Evolutionary conservation across 2,797 vertebrate genomes (phyloP).

Genomic region (Tolypeutes matacus): DNA sequence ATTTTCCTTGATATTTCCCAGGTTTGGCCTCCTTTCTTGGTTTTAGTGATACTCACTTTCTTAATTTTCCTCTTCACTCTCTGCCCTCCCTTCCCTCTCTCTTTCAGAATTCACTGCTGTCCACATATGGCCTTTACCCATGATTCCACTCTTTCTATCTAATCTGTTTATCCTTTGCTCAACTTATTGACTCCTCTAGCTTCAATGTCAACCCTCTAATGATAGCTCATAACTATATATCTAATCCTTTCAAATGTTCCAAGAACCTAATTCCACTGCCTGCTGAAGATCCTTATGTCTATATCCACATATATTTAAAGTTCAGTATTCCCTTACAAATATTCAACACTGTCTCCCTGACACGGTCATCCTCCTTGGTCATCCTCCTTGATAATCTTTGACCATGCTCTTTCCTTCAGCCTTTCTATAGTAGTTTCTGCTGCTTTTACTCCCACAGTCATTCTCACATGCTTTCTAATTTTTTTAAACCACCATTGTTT

Average conservation of each 20-base stretch:
- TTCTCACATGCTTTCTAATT: background rate
- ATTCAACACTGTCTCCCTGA: background rate
- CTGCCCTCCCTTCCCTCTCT: background rate
- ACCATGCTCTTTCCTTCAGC: background rate
- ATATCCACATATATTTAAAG: conserved; percentile 9
- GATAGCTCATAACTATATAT: background rate
- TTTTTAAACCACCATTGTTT: background rate
- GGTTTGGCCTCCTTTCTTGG: background rate
- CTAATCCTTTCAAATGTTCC: background rate
- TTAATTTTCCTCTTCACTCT: background rate
- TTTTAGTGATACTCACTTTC: background rate
- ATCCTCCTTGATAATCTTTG: conserved; percentile 14
- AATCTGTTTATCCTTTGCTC: background rate
- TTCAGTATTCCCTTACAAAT: background rate
- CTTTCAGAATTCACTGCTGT: background rate
- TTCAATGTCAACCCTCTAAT: background rate
- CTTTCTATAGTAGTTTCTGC: background rate
- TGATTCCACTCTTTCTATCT: background rate
- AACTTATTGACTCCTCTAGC: background rate
- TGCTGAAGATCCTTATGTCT: background rate
- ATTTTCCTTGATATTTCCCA: background rate
- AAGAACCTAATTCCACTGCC: background rate
- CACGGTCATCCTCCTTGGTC: background rate
- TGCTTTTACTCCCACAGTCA: background rate
- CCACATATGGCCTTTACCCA: background rate